Evolutionary conservation across 2,888 invertebrate genomes (phyloP), one percentile per base, ranked within the genome.

Genomic region (Hirtodrosophila trivittata): DNA sequence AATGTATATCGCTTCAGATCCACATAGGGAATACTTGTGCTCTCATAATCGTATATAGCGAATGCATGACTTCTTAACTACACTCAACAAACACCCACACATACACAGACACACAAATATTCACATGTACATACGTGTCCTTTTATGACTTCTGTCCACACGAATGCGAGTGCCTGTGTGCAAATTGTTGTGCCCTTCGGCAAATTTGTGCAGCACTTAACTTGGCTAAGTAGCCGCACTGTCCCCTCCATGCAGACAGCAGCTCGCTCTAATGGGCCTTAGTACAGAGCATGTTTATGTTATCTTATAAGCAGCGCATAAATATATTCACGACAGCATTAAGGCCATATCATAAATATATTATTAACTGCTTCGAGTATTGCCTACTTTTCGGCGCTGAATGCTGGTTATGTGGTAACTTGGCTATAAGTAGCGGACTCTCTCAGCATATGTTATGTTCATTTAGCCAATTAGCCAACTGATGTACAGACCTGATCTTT

Each of bases 171-270:
- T 28, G 9, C n/a, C 2, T 28, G 28, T 14, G 9, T 54, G 50
- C 57, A 64, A 64, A 55, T 58, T 55, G 54, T 49, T 72, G 37
- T 47, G 63, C 51, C 67, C 63, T 47, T 58, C 28, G 49, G 74
- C 66, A 76, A 78, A 77, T 78, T 84, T 84, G 82, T 66, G 58
- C 57, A 39, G 75, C 64, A 71, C 78, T 82, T 82, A 66, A 65
- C 59, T 68, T 58, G 13, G 59, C 58, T 75, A 70, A 81, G 81
- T 73, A 74, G 81, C 77, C 64, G 55, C 55, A 59, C 9, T 46
- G 54, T 43, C 54, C 73, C 38, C 18, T 37, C n/a, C n/a, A n/a
- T n/a, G n/a, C n/a, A n/a, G 32, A 14, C 6, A 37, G 3, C 39
- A 26, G 41, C 32, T 37, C 2, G 38, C 37, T 42, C 51, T 41